Conservation (phyloP, 2,888 invertebrate species). For the Eristalis intricaria region DNA sequence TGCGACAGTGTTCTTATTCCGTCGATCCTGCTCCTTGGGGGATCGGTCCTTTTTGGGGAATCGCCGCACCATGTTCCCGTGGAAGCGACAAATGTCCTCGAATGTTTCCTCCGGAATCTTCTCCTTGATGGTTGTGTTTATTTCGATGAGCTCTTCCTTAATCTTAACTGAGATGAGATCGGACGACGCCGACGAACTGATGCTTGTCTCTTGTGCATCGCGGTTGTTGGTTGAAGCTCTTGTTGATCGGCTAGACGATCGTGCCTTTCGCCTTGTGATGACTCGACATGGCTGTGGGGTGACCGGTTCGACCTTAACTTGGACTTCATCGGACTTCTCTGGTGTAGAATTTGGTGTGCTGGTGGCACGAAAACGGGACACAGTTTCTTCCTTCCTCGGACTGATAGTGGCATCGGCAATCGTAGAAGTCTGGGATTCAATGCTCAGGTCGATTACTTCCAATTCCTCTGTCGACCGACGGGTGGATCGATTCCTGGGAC, state of each 20-base stretch:
- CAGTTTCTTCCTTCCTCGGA: neutral
- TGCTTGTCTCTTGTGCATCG: neutral
- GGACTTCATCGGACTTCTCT: neutral
- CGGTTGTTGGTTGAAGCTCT: neutral
- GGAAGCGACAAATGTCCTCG: conserved; percentile 71
- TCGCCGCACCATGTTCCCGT: conserved; percentile 78
- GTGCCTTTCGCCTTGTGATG: neutral
- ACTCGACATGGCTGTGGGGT: neutral
- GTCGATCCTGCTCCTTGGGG: conserved; percentile 78
- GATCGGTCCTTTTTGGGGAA: conserved; percentile 79
- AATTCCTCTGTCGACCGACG: neutral
- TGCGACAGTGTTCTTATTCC: conserved; percentile 79
- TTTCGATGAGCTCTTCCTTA: neutral
- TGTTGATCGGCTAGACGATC: neutral
- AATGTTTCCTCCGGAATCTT: conserved; percentile 30
- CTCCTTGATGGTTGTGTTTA: neutral
- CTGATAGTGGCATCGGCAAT: neutral
- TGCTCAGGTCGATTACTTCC: neutral
- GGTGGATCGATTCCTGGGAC: neutral
- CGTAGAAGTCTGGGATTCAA: neutral
- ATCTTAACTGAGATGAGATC: neutral
- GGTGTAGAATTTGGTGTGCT: neutral
- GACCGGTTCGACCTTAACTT: neutral
- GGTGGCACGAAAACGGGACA: neutral
- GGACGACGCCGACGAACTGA: neutral